Base-by-base conservation (phyloP, 2,113 vertebrate genomes). In the Salvelinus sp. region DNA sequence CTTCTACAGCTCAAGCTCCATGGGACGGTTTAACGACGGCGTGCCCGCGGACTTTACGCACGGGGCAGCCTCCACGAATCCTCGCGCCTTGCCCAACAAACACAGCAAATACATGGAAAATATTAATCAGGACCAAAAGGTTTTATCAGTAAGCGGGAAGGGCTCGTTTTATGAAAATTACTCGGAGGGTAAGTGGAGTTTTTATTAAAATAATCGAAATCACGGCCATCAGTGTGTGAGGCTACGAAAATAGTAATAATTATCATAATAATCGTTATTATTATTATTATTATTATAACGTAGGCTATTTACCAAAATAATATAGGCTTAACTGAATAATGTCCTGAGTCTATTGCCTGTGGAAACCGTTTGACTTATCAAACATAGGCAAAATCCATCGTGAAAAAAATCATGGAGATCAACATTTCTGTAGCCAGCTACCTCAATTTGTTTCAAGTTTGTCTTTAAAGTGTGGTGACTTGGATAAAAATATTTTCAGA, bases 81-180 rank as follows among this genome's bases (percentile, higher is more conserved):
- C 88, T 20, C 86, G 92, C 10, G 88, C 85, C 2, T 91, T 92
- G 0, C 92, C 94, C 5, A 89, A 86, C 72, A 94, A 94, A 86
- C 91, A 94, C 78, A 88, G 78, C 78, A 94, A 93, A 75, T 95
- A 92, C 89, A 80, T 90, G 92, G 94, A 93, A 78, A 84, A 82
- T 86, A 76, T 90, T n/a, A 90, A 70, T 74, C 92, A 83, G 87
- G 92, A 90, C 6, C 92, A 81, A 69, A 93, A 88, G 75, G 82
- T 83, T 54, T 77, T 67, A 22, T 58, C 90, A 44, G 88, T 88
- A 30, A 90, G 83, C 73, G 93, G 91, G 77, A 92, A 95, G 81
- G 81, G 81, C 27, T 70, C 86, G 23, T 94, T 91, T 89, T 95
- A 93, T 84, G 93, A 94, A n/a, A 88, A 62, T 76, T 90, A 68